These are phyloP conservation scores for Oryctes rhinoceros DNA, from an alignment of 1,140 invertebrate genomes.

Conservation along the genomic window DNA sequence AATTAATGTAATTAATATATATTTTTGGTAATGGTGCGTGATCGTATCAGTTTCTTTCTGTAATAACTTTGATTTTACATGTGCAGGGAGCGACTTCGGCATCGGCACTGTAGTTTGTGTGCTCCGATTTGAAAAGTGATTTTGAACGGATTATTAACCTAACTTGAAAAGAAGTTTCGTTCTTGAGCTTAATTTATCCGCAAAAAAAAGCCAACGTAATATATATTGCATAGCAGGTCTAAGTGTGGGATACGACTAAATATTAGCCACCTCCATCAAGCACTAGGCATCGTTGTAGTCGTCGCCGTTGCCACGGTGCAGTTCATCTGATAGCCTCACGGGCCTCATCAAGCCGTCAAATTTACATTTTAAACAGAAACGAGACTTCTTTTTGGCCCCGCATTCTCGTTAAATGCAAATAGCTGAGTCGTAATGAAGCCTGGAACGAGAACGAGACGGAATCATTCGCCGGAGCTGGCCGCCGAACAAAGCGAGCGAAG, in stretches of 20 bases:
- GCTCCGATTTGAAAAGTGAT: too few relatives aligned
- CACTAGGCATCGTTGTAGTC: neutral
- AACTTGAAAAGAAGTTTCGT: too few relatives aligned
- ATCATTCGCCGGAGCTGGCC: constrained; percentile 9
- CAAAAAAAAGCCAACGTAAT: too few relatives aligned
- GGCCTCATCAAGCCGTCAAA: constrained; percentile 40
- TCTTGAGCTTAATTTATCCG: too few relatives aligned
- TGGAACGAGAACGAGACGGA: constrained; percentile 26
- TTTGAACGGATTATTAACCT: too few relatives aligned
- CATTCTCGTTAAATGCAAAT: constrained; percentile 37
- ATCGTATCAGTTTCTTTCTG: too few relatives aligned
- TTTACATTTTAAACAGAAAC: constrained; percentile 41
- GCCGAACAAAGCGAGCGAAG: constrained; percentile 24
- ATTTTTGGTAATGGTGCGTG: too few relatives aligned
- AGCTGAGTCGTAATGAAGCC: constrained; percentile 21
- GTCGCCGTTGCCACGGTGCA: neutral
- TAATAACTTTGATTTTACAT: too few relatives aligned
- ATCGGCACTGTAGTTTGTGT: too few relatives aligned
- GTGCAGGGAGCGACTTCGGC: too few relatives aligned
- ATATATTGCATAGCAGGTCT: too few relatives aligned
- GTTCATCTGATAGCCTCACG: constrained; percentile 29
- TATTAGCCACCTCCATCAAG: neutral
- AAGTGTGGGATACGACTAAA: neutral
- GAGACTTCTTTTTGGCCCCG: constrained; percentile 32
- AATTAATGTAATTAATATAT: too few relatives aligned